phyloP scores from a whole-genome alignment of 1,140 invertebrate species.

The Linepithema humile region DNA sequence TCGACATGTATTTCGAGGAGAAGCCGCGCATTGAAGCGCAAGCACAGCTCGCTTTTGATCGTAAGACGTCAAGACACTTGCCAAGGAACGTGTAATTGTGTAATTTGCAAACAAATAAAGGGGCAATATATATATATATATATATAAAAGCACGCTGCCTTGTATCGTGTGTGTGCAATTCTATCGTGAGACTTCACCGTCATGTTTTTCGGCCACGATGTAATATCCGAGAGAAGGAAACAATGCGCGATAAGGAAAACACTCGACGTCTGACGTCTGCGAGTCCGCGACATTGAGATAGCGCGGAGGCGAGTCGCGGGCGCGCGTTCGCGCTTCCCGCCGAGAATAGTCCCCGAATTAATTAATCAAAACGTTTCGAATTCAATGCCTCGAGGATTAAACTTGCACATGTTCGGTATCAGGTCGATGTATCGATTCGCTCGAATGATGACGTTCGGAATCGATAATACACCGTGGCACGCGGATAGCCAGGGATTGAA shows the following conservation, averaged over 20 bases:
- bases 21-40: conserved; percentile 43
- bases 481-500: conserved; percentile 41
- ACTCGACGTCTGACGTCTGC: too few species aligned
- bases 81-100: conserved; percentile 48
- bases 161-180: conserved; percentile 32
- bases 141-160: conserved; percentile 32
- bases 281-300: conserved; percentile 45
- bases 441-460: conserved; percentile 29
- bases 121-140: conserved; percentile 32
- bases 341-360: conserved; percentile 39
- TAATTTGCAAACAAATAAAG: conserved; percentile 49
- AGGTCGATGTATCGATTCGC: conserved; percentile 26
- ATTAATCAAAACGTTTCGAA: conserved; percentile 55
- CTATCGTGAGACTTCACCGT: too few species aligned
- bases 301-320: conserved; percentile 5
- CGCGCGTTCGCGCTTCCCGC: not conserved
- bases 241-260: conserved; percentile 27
- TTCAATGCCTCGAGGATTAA: conserved; percentile 54
- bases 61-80: conserved; percentile 62
- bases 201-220: not conserved
- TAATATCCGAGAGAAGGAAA: conserved; percentile 13
- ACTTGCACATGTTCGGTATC: conserved; percentile 43
- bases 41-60: conserved; percentile 44
- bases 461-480: conserved; percentile 60
- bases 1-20: conserved; percentile 15